Evolutionary conservation across 1,140 invertebrate species (phyloP).

Genomic region (Holotrichia oblita): DNA sequence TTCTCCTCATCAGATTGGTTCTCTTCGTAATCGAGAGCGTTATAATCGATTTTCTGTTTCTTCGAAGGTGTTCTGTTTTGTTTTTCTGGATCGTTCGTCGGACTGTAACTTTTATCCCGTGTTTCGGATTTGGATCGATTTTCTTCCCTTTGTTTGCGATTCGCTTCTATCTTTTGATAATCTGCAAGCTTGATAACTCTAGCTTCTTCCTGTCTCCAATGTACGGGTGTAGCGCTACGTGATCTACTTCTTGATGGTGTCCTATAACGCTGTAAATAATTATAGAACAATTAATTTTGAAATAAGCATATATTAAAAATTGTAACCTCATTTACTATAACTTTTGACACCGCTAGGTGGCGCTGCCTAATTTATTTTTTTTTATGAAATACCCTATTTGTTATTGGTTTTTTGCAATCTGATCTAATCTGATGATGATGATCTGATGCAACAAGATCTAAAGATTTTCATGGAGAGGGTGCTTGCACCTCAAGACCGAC

Average conservation of each 20-base stretch:
- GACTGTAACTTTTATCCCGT: conserved; percentile 28
- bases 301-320: too few relatives aligned
- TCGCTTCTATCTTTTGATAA: conserved; percentile 76
- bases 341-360: too few relatives aligned
- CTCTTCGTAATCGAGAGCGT: conserved; percentile 62
- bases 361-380: too few relatives aligned
- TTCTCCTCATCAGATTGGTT: conserved; percentile 55
- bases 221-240: conserved; percentile 85
- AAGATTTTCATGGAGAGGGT: too few relatives aligned
- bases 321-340: too few relatives aligned
- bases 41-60: conserved; percentile 59
- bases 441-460: too few relatives aligned
- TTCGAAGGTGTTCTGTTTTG: conserved; percentile 37
- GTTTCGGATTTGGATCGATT: conserved; percentile 47
- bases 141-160: conserved; percentile 71
- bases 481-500: too few relatives aligned
- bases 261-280: conserved; percentile 74
- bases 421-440: too few relatives aligned
- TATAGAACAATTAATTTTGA: conserved; percentile 42
- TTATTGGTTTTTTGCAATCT: too few relatives aligned
- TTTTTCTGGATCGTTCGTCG: conserved; percentile 3
- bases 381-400: too few relatives aligned
- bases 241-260: conserved; percentile 82
- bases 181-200: conserved; percentile 84
- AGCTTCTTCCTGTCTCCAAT: conserved; percentile 88